These are phyloP conservation scores for Rhagophthalmus giganteus DNA, from an alignment of 2,888 invertebrate genomes.

Conservation along the genomic window DNA sequence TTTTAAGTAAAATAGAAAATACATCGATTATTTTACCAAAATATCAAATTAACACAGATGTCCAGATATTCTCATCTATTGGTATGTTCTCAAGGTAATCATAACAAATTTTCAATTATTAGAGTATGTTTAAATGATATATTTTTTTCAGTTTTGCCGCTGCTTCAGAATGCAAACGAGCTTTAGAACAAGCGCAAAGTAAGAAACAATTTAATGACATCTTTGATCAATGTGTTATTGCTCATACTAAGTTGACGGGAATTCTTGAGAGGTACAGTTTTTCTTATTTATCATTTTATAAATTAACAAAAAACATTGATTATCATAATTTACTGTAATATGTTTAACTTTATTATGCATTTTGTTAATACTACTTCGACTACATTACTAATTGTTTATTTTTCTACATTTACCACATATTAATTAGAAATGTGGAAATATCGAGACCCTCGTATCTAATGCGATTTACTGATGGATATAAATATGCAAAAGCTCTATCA, in stretches of 20 bases:
- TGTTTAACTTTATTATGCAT: too few relatives aligned
- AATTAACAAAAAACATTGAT: too few relatives aligned
- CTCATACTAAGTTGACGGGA: slow-evolving; percentile 19
- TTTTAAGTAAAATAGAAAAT: slow-evolving; percentile 34
- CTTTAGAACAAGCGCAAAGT: slow-evolving; percentile 17
- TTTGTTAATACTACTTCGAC: too few relatives aligned
- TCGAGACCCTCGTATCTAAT: slow-evolving; percentile 34
- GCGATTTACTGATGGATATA: slow-evolving; percentile 40
- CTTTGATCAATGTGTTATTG: slow-evolving; percentile 15
- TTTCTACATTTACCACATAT: too few relatives aligned
- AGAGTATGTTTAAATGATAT: too few relatives aligned
- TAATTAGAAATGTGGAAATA: too few relatives aligned
- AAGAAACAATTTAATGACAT: slow-evolving; percentile 14
- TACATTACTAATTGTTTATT: too few relatives aligned
- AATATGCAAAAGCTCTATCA: slow-evolving; percentile 37
- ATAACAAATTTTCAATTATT: background rate
- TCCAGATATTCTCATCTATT: slow-evolving; percentile 39
- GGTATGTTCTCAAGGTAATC: slow-evolving; percentile 41
- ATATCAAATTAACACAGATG: slow-evolving; percentile 34
- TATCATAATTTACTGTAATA: too few relatives aligned
- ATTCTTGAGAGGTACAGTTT: slow-evolving; percentile 14
- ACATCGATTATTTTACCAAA: slow-evolving; percentile 39
- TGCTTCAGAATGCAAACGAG: slow-evolving; percentile 24
- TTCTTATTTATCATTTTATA: too few relatives aligned
- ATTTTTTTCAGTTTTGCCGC: slow-evolving; percentile 25